Conservation (phyloP, 2,888 invertebrate genomes). For the Pristionchus maxplancki region DNA sequence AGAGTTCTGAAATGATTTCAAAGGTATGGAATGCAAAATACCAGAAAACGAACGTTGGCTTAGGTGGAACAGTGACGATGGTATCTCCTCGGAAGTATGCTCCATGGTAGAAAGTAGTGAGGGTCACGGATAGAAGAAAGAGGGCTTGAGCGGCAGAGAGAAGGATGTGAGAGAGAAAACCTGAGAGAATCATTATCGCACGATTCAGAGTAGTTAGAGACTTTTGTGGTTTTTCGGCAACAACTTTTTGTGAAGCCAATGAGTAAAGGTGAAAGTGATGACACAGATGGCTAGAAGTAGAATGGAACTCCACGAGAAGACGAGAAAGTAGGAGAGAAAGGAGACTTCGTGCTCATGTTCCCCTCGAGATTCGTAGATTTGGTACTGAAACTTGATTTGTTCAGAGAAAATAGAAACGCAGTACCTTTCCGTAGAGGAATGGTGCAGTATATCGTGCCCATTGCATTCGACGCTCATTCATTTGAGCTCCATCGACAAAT, state of each 20-base stretch:
- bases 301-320: slow-evolving; percentile 6
- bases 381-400: not conserved
- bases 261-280: not conserved
- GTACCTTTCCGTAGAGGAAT: not conserved
- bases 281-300: not conserved
- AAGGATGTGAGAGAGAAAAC: not conserved
- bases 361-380: not conserved
- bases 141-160: not conserved
- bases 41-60: not conserved
- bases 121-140: not conserved
- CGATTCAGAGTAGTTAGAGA: not conserved
- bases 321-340: not conserved
- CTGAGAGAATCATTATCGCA: not conserved
- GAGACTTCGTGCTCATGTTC: not conserved
- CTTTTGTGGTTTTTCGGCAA: not conserved
- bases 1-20: not conserved
- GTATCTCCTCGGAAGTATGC: slow-evolving; percentile 18
- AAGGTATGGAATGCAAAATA: too few relatives aligned
- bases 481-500: not conserved
- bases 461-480: not conserved
- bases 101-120: not conserved
- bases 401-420: not conserved
- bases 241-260: not conserved
- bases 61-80: not conserved
- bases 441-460: not conserved